These are phyloP conservation scores for Anastrepha ludens DNA, from an alignment of 1,140 invertebrate species.

Conservation along the genomic window DNA sequence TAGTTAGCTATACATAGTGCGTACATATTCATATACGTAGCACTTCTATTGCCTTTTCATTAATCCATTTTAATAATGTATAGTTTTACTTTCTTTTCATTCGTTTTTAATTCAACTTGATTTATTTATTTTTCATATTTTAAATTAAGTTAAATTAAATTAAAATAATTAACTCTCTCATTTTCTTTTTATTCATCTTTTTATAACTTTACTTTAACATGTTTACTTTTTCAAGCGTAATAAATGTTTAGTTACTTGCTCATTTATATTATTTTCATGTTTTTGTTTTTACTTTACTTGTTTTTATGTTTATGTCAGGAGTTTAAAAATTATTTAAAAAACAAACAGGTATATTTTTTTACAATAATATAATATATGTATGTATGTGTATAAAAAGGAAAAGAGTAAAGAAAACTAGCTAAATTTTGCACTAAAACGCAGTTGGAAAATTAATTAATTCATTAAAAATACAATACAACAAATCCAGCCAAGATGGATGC, in stretches of 20 bases:
- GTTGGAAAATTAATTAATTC: slow-evolving; percentile 4
- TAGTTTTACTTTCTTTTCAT: not conserved
- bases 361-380: not conserved
- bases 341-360: not conserved
- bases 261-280: not conserved
- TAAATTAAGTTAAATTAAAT: not conserved
- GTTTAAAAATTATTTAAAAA: slow-evolving; percentile 17
- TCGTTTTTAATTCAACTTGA: slow-evolving; percentile 5
- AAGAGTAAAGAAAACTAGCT: not conserved
- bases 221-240: not conserved
- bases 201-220: not conserved
- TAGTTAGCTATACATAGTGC: not conserved
- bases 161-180: not conserved
- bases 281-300: not conserved
- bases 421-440: slow-evolving; percentile 1
- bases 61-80: slow-evolving; percentile 3
- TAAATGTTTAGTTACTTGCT: slow-evolving; percentile 8
- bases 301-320: slow-evolving; percentile 15
- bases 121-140: slow-evolving; percentile 12
- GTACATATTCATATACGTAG: no score
- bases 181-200: not conserved
- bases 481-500: not conserved
- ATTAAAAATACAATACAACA: not conserved
- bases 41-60: no score
- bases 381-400: slow-evolving; percentile 5